Evolutionary conservation across 2,797 vertebrate genomes (phyloP).

Genomic region (Poeciliopsis paucimaculata): DNA sequence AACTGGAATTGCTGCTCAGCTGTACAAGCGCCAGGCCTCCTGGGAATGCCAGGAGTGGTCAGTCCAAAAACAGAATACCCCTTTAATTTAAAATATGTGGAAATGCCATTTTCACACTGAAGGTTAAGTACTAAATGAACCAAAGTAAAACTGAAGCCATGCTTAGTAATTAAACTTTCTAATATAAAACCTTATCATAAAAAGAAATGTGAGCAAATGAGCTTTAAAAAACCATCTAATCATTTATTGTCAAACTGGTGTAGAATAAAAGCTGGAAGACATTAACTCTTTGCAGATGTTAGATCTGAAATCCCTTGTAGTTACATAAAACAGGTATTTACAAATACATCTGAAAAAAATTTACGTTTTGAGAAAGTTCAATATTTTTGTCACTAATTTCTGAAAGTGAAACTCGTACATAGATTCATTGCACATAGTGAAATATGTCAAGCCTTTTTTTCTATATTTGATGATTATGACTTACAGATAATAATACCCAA

Average conservation of each 20-base stretch:
- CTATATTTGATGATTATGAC: not conserved
- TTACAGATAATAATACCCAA: not conserved
- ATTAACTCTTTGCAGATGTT: not conserved
- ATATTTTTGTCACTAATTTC: not conserved
- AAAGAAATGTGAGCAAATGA: not conserved
- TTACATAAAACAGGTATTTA: not conserved
- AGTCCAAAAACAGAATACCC: not conserved
- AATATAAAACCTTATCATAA: not conserved
- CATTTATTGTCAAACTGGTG: not conserved
- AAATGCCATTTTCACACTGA: not conserved
- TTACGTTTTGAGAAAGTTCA: not conserved
- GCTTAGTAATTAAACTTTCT: not conserved
- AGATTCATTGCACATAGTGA: not conserved
- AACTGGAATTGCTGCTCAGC: constrained; percentile 15
- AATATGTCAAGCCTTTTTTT: not conserved
- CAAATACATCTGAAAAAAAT: not conserved
- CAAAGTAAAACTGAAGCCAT: not conserved
- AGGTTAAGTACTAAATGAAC: not conserved
- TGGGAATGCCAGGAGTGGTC: constrained; percentile 1
- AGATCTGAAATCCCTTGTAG: not conserved
- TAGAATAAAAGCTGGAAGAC: not conserved
- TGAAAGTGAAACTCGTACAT: not conserved
- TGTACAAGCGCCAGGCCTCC: not conserved
- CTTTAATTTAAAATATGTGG: constrained; percentile 5
- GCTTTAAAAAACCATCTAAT: not conserved